These are phyloP conservation scores for Nettapus auritus DNA, from an alignment of 2,113 vertebrate species.

Conservation along the genomic window DNA sequence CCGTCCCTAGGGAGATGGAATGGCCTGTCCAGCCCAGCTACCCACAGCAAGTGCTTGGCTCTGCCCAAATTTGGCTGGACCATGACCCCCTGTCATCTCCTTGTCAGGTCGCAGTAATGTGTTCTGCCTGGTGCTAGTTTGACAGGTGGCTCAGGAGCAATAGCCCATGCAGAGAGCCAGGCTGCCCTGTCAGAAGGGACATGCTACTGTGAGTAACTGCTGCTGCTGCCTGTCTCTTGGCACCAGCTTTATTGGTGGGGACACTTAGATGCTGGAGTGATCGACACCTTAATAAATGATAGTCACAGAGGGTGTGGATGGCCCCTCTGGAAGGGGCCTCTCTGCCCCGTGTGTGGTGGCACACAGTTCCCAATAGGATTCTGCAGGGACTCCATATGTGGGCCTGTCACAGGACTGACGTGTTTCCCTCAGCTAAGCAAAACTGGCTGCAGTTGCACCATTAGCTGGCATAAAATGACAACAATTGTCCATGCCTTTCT, in stretches of 20 bases:
- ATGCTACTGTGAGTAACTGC: background rate
- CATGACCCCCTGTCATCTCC: background rate
- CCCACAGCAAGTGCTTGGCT: background rate
- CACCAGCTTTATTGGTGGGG: background rate
- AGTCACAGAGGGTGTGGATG: background rate
- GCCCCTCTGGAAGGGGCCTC: background rate
- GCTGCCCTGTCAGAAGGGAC: background rate
- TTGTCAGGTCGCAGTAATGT: background rate
- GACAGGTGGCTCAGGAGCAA: background rate
- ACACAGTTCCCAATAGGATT: background rate
- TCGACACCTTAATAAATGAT: background rate
- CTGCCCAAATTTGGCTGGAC: background rate
- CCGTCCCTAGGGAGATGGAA: background rate
- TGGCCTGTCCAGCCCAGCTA: background rate
- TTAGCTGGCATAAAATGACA: background rate
- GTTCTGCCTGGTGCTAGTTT: background rate
- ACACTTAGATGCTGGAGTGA: background rate
- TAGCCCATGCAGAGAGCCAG: background rate
- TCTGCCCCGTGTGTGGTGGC: accelerated
- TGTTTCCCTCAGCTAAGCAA: background rate
- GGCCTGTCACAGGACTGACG: accelerated
- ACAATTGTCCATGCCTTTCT: background rate
- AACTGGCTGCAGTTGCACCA: background rate
- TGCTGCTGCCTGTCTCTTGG: background rate
- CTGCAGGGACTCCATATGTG: background rate